phyloP scores from a whole-genome alignment of 2,113 vertebrate species.

The Pungitius pungitius region DNA sequence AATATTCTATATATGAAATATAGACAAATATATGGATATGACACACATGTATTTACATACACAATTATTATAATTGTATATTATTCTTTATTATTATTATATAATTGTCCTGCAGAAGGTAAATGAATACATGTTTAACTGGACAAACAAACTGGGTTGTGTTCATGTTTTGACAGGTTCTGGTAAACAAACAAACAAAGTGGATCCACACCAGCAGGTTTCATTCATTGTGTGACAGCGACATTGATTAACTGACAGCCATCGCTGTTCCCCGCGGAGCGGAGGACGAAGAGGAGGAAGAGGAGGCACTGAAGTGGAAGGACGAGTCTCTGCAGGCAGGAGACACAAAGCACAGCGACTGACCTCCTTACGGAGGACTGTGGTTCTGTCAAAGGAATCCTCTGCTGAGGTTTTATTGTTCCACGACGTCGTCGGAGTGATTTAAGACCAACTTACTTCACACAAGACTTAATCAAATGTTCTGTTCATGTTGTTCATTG shows the following conservation, averaged over 20 bases:
- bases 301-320: constrained; percentile 58
- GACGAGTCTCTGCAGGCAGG: constrained; percentile 66
- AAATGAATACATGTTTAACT: not conserved
- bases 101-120: not conserved
- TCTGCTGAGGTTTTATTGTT: too few relatives aligned
- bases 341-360: constrained; percentile 63
- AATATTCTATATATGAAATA: too few relatives aligned
- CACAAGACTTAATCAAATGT: too few relatives aligned
- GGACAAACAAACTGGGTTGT: not conserved
- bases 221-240: constrained; percentile 16
- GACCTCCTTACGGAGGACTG: constrained; percentile 61
- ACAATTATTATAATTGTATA: too few relatives aligned
- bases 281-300: constrained; percentile 33
- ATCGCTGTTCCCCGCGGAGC: constrained; percentile 49
- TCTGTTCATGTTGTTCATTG: too few relatives aligned
- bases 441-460: too few relatives aligned
- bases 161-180: not conserved
- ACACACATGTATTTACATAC: not conserved
- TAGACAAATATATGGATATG: too few relatives aligned
- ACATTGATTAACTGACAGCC: constrained; percentile 44
- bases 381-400: too few relatives aligned
- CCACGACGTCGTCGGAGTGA: too few relatives aligned
- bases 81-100: too few relatives aligned
- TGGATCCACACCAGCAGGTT: not conserved
- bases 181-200: not conserved